phyloP scores from a whole-genome alignment of 2,888 invertebrate genomes.

The Tuta absoluta region DNA sequence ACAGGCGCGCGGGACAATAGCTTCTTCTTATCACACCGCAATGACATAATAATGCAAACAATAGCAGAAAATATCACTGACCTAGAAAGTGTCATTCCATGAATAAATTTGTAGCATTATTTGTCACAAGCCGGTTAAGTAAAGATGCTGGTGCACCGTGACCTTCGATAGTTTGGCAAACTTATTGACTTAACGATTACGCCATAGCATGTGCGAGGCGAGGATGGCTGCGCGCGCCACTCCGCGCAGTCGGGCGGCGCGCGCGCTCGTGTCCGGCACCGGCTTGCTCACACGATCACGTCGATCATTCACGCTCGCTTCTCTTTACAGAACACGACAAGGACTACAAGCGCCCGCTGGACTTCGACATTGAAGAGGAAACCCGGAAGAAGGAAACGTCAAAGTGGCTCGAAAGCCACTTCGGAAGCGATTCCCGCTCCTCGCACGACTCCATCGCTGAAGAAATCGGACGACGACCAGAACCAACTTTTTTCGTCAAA shows the following conservation, averaged over 20 bases:
- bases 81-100: constrained; percentile 69
- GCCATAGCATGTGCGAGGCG: constrained; percentile 61
- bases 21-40: not conserved
- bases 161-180: constrained; percentile 78
- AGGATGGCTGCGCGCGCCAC: constrained; percentile 58
- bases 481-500: constrained; percentile 89
- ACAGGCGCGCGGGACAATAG: not conserved
- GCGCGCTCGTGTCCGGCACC: constrained; percentile 56
- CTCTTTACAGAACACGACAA: constrained; percentile 85
- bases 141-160: constrained; percentile 68
- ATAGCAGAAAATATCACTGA: constrained; percentile 51
- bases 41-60: constrained; percentile 48
- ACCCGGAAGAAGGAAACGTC: constrained; percentile 94
- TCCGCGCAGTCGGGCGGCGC: constrained; percentile 54
- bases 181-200: constrained; percentile 76
- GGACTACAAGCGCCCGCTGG: constrained; percentile 90
- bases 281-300: constrained; percentile 44
- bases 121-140: constrained; percentile 61
- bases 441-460: constrained; percentile 86
- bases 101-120: constrained; percentile 57
- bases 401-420: constrained; percentile 95
- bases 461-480: constrained; percentile 82
- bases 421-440: constrained; percentile 91
- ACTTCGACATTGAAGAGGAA: constrained; percentile 93
- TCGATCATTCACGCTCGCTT: constrained; percentile 32